phyloP scores from a whole-genome alignment of 1,140 invertebrate species.

The Euura lappo region DNA sequence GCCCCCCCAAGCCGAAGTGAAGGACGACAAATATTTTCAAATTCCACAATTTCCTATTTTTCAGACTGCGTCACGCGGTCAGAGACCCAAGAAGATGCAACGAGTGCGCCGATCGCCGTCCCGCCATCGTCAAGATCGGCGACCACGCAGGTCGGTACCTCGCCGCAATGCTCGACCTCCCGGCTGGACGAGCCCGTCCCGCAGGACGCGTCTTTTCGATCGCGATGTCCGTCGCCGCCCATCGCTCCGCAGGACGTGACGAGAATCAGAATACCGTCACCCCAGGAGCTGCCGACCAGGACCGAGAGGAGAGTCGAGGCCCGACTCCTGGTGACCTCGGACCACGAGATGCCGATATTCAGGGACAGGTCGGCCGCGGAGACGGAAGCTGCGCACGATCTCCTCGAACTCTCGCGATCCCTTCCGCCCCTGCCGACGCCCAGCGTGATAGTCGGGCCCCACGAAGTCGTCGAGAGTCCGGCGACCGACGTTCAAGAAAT shows the following conservation, averaged over 20 bases:
- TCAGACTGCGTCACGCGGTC: background rate
- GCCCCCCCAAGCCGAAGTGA: too few relatives aligned
- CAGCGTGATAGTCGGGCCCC: constrained; percentile 61
- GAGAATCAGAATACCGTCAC: too few relatives aligned
- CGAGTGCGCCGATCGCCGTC: background rate
- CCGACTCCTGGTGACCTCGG: background rate
- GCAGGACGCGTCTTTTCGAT: background rate
- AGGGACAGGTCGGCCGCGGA: constrained; percentile 75
- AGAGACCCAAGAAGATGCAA: background rate
- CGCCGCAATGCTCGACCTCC: background rate
- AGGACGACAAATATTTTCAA: too few relatives aligned
- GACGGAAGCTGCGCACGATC: constrained; percentile 83
- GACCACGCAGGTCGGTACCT: constrained; percentile 3
- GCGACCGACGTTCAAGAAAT: constrained; percentile 58
- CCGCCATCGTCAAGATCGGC: constrained; percentile 2
- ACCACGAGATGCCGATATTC: constrained; percentile 55
- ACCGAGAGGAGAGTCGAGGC: background rate
- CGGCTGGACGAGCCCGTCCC: background rate
- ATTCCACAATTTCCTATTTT: too few relatives aligned
- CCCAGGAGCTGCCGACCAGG: background rate
- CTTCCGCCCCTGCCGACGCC: constrained; percentile 76
- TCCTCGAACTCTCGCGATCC: constrained; percentile 82
- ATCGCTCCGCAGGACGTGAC: too few relatives aligned
- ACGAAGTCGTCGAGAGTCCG: constrained; percentile 55
- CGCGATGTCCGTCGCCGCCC: background rate